These are phyloP conservation scores for Yponomeuta evonymella DNA, from an alignment of 2,888 invertebrate genomes.

Conservation along the genomic window DNA sequence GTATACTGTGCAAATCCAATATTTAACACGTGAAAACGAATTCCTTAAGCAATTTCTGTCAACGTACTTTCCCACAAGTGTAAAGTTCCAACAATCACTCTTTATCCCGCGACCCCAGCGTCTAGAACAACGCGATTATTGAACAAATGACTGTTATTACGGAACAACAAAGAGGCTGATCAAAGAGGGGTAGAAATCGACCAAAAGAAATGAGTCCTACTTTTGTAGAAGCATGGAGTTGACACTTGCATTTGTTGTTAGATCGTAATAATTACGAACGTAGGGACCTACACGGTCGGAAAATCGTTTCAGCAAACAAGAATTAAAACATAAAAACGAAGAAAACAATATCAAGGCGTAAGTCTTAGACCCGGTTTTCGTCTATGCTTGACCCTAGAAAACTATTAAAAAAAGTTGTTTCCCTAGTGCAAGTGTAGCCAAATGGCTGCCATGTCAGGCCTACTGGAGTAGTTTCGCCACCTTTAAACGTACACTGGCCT, in stretches of 20 bases:
- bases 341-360: too few species aligned
- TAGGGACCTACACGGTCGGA: too few species aligned
- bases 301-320: too few species aligned
- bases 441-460: too few species aligned
- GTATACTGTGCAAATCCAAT: neutral
- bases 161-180: constrained; percentile 44
- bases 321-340: too few species aligned
- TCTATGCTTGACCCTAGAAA: too few species aligned
- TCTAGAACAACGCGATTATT: constrained; percentile 58
- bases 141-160: constrained; percentile 67
- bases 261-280: too few species aligned
- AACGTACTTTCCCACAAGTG: constrained; percentile 71
- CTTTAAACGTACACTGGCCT: too few species aligned
- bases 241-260: neutral
- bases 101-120: constrained; percentile 40
- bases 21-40: neutral
- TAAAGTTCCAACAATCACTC: constrained; percentile 50
- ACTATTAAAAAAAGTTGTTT: too few species aligned
- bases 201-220: neutral
- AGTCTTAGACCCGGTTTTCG: too few species aligned
- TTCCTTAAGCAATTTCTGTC: constrained; percentile 22
- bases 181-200: constrained; percentile 19
- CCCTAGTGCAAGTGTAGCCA: too few species aligned
- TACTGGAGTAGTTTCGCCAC: too few species aligned
- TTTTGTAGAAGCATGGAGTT: neutral